Conservation (phyloP, 2,113 vertebrate genomes). For the Acrocephalus arundinaceus region DNA sequence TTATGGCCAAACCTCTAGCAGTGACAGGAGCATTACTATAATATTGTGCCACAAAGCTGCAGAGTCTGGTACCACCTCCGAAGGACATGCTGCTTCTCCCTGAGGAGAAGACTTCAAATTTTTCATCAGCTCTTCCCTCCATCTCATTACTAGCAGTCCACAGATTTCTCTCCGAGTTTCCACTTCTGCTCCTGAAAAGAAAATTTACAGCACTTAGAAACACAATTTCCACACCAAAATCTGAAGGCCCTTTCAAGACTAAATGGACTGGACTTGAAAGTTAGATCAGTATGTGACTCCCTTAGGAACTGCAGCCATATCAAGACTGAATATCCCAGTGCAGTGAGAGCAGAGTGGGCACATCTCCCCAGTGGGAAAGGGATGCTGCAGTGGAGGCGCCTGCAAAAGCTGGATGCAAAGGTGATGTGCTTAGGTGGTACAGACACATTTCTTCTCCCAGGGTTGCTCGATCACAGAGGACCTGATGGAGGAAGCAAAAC, state of each 20-base stretch:
- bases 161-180: background rate
- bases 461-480: accelerated
- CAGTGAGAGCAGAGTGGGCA: background rate
- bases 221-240: background rate
- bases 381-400: background rate
- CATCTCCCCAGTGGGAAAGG: background rate
- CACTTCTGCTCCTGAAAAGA: constrained; percentile 17
- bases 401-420: background rate
- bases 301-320: background rate
- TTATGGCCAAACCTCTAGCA: background rate
- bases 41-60: background rate
- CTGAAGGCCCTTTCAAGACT: background rate
- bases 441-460: background rate
- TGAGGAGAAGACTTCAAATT: background rate
- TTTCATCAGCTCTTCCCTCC: background rate
- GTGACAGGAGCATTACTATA: background rate
- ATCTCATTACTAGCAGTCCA: background rate
- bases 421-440: background rate
- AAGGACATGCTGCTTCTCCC: background rate
- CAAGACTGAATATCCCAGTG: accelerated
- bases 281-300: background rate
- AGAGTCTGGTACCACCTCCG: background rate
- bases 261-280: background rate
- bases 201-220: background rate
- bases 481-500: background rate